These are phyloP conservation scores for Isurus oxyrinchus DNA, from an alignment of 2,113 vertebrate species.

Conservation along the genomic window DNA sequence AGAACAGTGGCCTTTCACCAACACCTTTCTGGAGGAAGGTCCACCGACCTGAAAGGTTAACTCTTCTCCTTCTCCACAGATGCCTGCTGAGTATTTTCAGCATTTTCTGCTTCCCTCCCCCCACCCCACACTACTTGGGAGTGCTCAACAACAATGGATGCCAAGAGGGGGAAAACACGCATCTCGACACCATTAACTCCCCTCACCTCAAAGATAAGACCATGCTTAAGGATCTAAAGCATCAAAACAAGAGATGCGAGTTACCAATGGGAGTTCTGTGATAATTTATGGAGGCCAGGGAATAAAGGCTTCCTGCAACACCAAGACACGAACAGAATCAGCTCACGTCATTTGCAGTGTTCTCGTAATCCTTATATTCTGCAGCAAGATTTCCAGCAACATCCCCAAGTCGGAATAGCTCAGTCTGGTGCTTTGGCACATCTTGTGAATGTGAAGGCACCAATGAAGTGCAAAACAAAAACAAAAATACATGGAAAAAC, in stretches of 20 bases:
- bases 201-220: too few relatives aligned
- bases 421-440: neutral
- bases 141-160: too few relatives aligned
- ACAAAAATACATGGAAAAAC: too few relatives aligned
- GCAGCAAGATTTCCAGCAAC: neutral
- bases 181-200: neutral
- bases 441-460: neutral
- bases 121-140: too few relatives aligned
- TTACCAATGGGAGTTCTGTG: neutral
- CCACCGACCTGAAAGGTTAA: too few relatives aligned
- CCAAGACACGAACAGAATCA: neutral
- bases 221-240: neutral
- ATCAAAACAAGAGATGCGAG: neutral
- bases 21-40: too few relatives aligned
- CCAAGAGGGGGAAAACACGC: neutral
- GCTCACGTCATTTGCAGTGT: neutral
- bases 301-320: neutral
- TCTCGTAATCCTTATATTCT: neutral
- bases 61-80: too few relatives aligned
- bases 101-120: too few relatives aligned
- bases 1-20: too few relatives aligned
- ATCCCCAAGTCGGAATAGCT: too few relatives aligned
- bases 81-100: too few relatives aligned
- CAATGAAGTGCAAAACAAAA: too few relatives aligned
- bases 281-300: neutral